Evolutionary conservation across 2,113 vertebrate genomes (phyloP), one percentile per base, ranked within the genome.

Genomic region (Empidonax alnorum): DNA sequence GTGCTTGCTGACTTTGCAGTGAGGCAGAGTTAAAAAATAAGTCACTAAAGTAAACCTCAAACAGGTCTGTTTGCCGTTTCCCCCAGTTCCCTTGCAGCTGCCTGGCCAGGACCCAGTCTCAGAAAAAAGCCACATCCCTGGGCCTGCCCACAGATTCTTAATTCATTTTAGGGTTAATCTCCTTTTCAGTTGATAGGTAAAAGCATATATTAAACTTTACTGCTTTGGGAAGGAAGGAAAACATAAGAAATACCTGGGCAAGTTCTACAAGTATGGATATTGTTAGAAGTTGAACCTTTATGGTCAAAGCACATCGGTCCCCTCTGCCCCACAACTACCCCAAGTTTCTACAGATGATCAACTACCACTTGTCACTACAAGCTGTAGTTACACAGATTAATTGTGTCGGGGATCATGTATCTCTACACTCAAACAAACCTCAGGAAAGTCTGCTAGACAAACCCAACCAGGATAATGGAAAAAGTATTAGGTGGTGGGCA

Each of bases 381-480:
- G n/a, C 2, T 22, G 18, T 2, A 27, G n/a, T 52, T 44, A 37
- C 44, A 21, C 6, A 41, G 31, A 8, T 1, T 24, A 18, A 30
- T 0, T 30, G 8, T 3, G 47, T 5, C 25, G 16, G 12, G 16
- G 33, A 83, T 49, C 41, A 27, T 1, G 0, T 2, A 42, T 21
- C 66, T 41, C 44, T 24, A 15, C n/a, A 12, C 28, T 66, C 47
- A 39, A 12, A 53, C 6, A 56, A 84, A 58, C 41, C 72, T 20
- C 2, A 1, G 24, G 16, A 53, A 79, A 59, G 23, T 1, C 8
- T 16, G 28, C 23, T 14, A 41, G 66, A 33, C 42, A 81, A 89
- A 66, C 8, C 20, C 3, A 1, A 6, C 10, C 16, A 35, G 83
- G 76, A 39, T 4, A 66, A 84, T 2, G 24, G 17, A 10, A 39